Conservation (phyloP, 2,113 vertebrate genomes). For the Tylochromis polylepis region DNA sequence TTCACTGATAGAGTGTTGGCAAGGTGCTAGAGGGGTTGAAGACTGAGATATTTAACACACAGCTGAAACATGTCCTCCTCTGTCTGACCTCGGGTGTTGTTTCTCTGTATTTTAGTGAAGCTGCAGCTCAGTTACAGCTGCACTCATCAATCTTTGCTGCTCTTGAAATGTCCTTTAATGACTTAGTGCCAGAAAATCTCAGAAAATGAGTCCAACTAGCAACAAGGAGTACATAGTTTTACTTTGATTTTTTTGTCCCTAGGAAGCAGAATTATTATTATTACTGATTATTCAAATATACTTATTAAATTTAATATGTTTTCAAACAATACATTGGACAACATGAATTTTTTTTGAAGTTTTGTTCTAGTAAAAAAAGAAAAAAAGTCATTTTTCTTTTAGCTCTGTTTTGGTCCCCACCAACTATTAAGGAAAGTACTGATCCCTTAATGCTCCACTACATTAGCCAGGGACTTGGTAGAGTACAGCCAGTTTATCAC, state of each 20-base stretch:
- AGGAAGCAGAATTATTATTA: background rate
- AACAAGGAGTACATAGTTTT: background rate
- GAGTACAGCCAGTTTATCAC: background rate
- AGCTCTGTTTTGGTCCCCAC: background rate
- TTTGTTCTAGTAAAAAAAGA: background rate
- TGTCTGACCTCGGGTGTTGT: constrained; percentile 8
- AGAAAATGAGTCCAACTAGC: background rate
- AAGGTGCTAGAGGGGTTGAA: constrained; percentile 7
- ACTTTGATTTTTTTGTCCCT: background rate
- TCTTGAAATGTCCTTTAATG: constrained; percentile 6
- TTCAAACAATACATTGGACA: background rate
- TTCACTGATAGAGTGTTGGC: background rate
- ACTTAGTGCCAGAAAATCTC: background rate
- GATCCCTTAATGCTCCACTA: background rate
- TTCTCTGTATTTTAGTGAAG: constrained; percentile 12
- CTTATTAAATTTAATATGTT: background rate
- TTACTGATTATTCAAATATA: background rate
- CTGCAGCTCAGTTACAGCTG: constrained; percentile 27
- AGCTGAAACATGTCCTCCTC: constrained; percentile 31
- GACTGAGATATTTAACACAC: constrained; percentile 2
- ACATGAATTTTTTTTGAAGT: rapidly evolving
- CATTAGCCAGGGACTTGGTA: background rate
- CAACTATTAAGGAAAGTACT: background rate
- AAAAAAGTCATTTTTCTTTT: no score
- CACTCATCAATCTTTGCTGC: constrained; percentile 12